Base-by-base conservation (phyloP, 2,113 vertebrate genomes). In the Notothenia coriiceps region DNA sequence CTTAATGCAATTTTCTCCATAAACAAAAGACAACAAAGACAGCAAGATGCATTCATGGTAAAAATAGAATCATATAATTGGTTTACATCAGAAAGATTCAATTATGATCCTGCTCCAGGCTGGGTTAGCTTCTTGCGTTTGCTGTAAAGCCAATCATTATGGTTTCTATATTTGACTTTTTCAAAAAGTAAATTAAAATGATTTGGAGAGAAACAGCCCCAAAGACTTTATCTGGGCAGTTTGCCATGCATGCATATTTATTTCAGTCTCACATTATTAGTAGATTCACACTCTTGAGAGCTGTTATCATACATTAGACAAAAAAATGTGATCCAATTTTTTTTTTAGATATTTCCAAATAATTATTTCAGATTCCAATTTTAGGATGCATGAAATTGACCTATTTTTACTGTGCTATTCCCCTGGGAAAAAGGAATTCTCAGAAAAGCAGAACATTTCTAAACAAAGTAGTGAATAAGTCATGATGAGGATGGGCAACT, bases 1-100 rank as follows among this genome's bases (percentile, higher is more conserved):
- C 35, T 49, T 69, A 71, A 83, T 64, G n/a, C 62, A 66, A 68
- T 62, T 79, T 80, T 80, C 63, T 74, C 20, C 9, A 13, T 25
- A 25, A 70, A 66, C 61, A 81, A 89, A 57, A 57, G 33, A n/a
- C 62, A 43, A 52, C 18, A 17, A 44, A 40, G 18, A 55, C 29
- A 35, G 10, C 44, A 61, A 47, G 57, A 74, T 20, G 13, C 35
- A 40, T 62, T 65, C 25, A 66, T 3, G 47, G 54, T 18, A 17
- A 14, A 57, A 64, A 59, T 44, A 62, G 35, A 6, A 43, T 11
- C 6, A 25, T 33, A 25, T 33, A 50, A 49, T 78, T 68, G 25
- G 47, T 73, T 50, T 57, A 29, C 56, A 25, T 20, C 11, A 44
- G 15, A 63, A 22, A n/a, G 74, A 50, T 50, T 68, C 8, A 64